These are phyloP conservation scores for Arctocebus calabarensis DNA, from an alignment of 2,797 vertebrate species.

Conservation along the genomic window DNA sequence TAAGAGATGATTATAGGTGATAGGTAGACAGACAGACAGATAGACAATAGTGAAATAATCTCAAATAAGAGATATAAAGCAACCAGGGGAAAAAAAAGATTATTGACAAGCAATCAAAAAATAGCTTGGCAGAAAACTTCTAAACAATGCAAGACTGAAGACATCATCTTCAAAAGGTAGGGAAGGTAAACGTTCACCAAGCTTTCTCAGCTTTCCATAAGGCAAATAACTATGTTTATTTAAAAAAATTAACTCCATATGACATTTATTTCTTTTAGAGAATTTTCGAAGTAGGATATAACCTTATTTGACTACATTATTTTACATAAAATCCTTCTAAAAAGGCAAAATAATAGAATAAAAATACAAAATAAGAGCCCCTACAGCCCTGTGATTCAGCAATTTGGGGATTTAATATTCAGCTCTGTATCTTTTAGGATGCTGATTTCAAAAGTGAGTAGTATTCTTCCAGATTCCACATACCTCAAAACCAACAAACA, in stretches of 20 bases:
- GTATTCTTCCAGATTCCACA: not conserved
- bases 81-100: not conserved
- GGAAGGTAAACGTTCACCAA: not conserved
- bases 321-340: not conserved
- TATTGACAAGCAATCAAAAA: not conserved
- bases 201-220: not conserved
- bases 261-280: not conserved
- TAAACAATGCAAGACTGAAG: conserved; percentile 2
- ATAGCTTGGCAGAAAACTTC: not conserved
- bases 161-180: not conserved
- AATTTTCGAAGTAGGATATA: not conserved
- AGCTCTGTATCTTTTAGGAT: not conserved
- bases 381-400: not conserved
- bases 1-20: not conserved
- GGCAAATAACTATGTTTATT: not conserved
- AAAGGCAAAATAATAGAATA: conserved; percentile 12
- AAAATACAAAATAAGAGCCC: not conserved
- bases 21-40: not conserved
- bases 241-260: not conserved
- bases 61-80: not conserved
- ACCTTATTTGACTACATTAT: not conserved
- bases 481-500: not conserved
- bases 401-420: not conserved
- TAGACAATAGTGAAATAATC: not conserved
- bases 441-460: not conserved